Base-by-base conservation (phyloP, 2,113 vertebrate species). In the Vulpes ferrilata region DNA sequence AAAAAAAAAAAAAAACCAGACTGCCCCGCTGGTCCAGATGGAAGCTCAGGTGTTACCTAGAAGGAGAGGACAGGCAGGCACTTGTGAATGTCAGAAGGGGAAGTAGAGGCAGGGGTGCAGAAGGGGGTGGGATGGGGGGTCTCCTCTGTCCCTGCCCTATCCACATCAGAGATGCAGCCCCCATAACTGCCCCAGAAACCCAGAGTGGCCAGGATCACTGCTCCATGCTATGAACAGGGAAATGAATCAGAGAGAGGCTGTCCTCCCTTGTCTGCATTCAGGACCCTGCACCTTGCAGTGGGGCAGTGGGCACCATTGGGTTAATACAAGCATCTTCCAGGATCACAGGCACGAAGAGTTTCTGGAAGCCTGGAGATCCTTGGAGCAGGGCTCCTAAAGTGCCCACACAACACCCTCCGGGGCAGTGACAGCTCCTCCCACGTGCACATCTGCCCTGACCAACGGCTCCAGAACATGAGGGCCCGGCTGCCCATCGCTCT, bases 81-180 rank as follows among this genome's bases (percentile, higher is more conserved):
- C 90, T 90, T 85, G 94, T 90, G 98, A 98, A 98, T 97, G 98
- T 98, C 93, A 98, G 80, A 22, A 35, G 94, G 92, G 32, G 27
- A 30, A 16, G 9, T 38, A 20, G 32, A 35, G 27, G 32, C 57
- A 87, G 57, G 64, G 13, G 76, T 78, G 67, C 38, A 83, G 67
- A 83, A 64, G 32, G 48, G 35, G 53, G n/a, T 15, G 7, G 19
- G 12, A 4, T 38, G 2, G 5, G 11, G 16, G 25, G 3, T n/a
- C n/a, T 79, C 17, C 64, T 90, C n/a, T n/a, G 20, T 3, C 80
- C 23, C 57, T 15, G 12, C 11, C 17, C 11, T 73, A 22, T 13
- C n/a, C 51, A 30, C 35, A 27, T n/a, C 35, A 51, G 48, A 74
- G 30, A 38, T 27, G 15, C 15, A 67, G 60, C 22, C 69, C 27